phyloP scores from a whole-genome alignment of 2,797 vertebrate genomes.

The Mastacembelus armatus region DNA sequence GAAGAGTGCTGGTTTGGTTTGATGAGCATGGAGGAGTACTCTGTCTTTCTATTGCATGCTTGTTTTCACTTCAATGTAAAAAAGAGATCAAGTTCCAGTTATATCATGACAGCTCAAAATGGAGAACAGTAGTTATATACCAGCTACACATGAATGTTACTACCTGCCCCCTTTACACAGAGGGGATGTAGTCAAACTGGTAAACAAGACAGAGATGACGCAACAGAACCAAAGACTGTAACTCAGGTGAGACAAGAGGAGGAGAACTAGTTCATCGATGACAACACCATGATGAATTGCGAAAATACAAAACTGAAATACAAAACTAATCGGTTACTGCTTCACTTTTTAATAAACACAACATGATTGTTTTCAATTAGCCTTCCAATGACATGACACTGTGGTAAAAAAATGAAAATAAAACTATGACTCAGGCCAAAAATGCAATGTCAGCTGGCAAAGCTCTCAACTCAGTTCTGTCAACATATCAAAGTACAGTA shows the following conservation, averaged over 20 bases:
- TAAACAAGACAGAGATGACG: constrained; percentile 44
- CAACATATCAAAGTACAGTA: no score
- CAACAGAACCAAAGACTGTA: constrained; percentile 16
- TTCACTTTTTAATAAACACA: no score
- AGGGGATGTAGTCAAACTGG: constrained; percentile 12
- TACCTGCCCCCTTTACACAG: neutral
- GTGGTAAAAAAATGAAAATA: no score
- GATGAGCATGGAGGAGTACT: neutral
- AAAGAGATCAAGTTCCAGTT: no score
- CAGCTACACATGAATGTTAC: neutral
- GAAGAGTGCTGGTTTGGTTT: constrained; percentile 42
- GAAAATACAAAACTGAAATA: no score
- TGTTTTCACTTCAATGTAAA: neutral
- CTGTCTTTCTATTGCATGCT: neutral
- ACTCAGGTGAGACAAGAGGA: constrained; percentile 7
- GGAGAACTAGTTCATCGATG: constrained; percentile 1
- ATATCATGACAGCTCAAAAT: neutral
- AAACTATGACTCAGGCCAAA: no score
- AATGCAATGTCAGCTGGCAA: no score
- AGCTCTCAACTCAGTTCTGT: no score
- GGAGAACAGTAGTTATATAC: constrained; percentile 3
- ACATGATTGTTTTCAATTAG: no score
- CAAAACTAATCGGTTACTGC: neutral
- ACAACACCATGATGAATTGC: neutral
- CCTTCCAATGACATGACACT: no score